Conservation (phyloP, 2,797 vertebrate genomes). For the Cuniculus paca region DNA sequence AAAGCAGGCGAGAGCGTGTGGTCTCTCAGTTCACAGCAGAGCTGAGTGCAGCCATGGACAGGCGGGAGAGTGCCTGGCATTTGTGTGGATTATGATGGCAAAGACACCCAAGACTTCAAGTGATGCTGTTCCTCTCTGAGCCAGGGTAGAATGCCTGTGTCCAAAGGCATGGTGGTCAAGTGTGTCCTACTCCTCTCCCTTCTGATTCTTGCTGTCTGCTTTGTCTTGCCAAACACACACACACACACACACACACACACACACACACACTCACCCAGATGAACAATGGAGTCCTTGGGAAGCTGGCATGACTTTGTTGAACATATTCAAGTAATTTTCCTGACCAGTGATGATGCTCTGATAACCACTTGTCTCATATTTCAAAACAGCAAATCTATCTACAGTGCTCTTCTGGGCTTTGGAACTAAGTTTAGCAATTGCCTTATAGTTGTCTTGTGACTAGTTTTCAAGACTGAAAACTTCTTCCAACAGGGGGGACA, state of each 20-base stretch:
- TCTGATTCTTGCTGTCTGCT: background rate
- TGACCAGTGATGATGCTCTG: background rate
- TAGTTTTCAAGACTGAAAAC: conserved; percentile 33
- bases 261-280: background rate
- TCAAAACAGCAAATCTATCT: conserved; percentile 19
- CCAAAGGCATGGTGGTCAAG: background rate
- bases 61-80: background rate
- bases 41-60: background rate
- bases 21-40: background rate
- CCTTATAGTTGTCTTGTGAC: background rate
- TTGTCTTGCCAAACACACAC: background rate
- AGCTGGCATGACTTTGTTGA: background rate
- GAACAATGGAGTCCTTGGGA: background rate
- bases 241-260: background rate
- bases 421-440: background rate
- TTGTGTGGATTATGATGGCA: background rate
- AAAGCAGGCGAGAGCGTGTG: background rate
- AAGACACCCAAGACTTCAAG: background rate
- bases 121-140: background rate
- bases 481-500: background rate
- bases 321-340: background rate
- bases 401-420: background rate
- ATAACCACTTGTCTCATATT: background rate
- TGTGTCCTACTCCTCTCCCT: background rate
- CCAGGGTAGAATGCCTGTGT: background rate